phyloP scores from a whole-genome alignment of 1,140 invertebrate genomes.

The Tigriopus japonicus region DNA sequence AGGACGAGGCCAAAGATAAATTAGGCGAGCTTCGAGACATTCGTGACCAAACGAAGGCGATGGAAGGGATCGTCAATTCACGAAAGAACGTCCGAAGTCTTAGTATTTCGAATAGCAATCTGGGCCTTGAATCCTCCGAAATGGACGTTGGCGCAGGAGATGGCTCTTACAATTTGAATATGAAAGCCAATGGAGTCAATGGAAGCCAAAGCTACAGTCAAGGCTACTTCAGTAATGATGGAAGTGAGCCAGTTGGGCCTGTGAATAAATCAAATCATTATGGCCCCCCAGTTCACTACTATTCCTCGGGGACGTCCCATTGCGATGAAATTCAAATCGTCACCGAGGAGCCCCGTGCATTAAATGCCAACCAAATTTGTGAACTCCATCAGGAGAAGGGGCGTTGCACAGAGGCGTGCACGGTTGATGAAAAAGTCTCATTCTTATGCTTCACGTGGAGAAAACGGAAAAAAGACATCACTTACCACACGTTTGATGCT shows the following conservation, averaged over 20 bases:
- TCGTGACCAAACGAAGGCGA: not conserved
- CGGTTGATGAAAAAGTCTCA: not conserved
- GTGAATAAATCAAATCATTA: not conserved
- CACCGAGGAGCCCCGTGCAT: no score
- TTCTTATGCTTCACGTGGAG: conserved; percentile 11
- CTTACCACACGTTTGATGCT: not conserved
- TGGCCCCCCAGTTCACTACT: not conserved
- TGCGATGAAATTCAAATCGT: not conserved
- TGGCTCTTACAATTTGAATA: not conserved
- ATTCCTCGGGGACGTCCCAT: not conserved
- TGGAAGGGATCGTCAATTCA: not conserved
- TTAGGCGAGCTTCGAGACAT: not conserved
- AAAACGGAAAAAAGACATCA: conserved; percentile 7
- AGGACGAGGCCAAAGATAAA: not conserved
- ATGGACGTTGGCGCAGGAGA: not conserved
- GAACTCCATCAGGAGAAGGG: not conserved
- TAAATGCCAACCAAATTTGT: no score
- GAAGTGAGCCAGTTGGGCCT: not conserved
- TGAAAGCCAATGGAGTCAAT: not conserved
- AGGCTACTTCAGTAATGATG: conserved; percentile 2
- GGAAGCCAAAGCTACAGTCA: not conserved
- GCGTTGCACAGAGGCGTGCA: not conserved
- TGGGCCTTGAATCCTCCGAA: not conserved
- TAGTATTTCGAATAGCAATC: not conserved
- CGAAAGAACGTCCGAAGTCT: not conserved